These are phyloP conservation scores for Zosterops pallidus DNA, from an alignment of 2,113 vertebrate genomes.

Conservation along the genomic window DNA sequence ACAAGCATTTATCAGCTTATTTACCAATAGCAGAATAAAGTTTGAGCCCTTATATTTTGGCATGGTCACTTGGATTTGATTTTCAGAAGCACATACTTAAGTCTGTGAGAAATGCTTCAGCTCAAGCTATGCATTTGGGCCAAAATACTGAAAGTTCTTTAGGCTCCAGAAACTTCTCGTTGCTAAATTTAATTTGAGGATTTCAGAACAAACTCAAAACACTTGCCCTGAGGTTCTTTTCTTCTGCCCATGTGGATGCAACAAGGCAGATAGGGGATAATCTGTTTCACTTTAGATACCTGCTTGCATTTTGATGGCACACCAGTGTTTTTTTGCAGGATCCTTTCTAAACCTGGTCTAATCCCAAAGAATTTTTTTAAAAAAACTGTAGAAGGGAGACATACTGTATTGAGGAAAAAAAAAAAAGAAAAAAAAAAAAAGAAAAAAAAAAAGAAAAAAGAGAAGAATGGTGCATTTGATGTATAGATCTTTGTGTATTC, in stretches of 20 bases:
- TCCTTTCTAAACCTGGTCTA: not conserved
- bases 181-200: not conserved
- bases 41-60: not conserved
- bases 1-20: not conserved
- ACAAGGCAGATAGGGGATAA: not conserved
- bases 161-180: not conserved
- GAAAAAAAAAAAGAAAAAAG: not conserved
- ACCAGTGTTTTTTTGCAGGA: not conserved
- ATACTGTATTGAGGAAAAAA: not conserved
- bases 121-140: not conserved
- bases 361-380: not conserved
- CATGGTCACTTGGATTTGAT: not conserved
- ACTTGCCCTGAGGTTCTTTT: not conserved
- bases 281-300: not conserved
- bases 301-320: not conserved
- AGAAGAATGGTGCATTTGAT: not conserved
- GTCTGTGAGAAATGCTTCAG: not conserved
- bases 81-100: not conserved
- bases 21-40: not conserved
- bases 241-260: not conserved
- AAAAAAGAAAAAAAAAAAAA: accelerated
- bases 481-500: not conserved
- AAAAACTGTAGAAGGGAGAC: not conserved
- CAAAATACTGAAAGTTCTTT: not conserved
- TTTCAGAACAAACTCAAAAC: not conserved